Base-by-base conservation (phyloP, 37 sponge, comb jelly and placozoan genomes). In the Dysidea cf. avara region DNA sequence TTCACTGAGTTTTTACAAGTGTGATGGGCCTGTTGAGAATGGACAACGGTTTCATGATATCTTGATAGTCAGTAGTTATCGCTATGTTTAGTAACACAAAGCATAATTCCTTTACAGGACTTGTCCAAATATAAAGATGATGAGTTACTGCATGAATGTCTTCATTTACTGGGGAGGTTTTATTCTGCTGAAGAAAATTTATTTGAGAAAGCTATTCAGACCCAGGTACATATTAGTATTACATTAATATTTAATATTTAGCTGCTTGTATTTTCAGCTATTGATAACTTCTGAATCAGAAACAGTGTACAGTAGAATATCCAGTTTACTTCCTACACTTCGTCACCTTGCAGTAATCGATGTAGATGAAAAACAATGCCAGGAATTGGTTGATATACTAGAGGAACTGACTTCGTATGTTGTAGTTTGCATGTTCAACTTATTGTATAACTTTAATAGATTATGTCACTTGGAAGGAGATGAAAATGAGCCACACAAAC, bases 401-500 rank as follows among this genome's bases (percentile, higher is more conserved):
- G 56, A 7, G 56, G 25, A 54, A 6, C 56, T 54, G 25, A 54
- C 25, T 3, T 26, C 25, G 56, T 54, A 2, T 54, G 56, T n/a
- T n/a, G n/a, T n/a, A n/a, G n/a, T n/a, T n/a, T n/a, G n/a, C n/a
- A n/a, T n/a, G n/a, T n/a, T n/a, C n/a, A n/a, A n/a, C n/a, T n/a
- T n/a, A 24, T 24, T 33, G 61, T 28, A 17, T 60, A 31, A 33
- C 17, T 26, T 28, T 25, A 18, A 1, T 60, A 35, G 68, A 36
- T 47, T 81, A 64, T 81, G 81, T 33, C 21, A n/a, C 3, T 34
- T 81, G 70, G 71, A 69, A 14, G 59, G 56, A n/a, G 84, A 83
- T 34, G 65, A 63, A 18, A 52, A 60, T 26, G 80, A 86, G 37
- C 65, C 86, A 17, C 92, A 91, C 60, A 40, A 28, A 1, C 81